These are phyloP conservation scores for Phania funesta DNA, from an alignment of 2,888 invertebrate genomes.

Conservation along the genomic window DNA sequence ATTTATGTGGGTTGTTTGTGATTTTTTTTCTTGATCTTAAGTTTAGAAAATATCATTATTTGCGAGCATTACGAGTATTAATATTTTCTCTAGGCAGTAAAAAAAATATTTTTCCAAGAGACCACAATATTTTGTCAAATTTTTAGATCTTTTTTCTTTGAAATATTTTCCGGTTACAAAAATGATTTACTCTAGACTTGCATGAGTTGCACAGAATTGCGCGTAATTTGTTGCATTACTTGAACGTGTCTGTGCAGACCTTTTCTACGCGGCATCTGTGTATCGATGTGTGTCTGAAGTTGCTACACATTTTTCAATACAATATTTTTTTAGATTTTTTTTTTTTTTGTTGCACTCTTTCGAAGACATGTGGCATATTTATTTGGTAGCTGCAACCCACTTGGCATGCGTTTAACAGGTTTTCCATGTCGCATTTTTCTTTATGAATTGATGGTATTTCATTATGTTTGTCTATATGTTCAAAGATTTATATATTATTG, in stretches of 20 bases:
- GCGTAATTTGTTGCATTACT: slow-evolving; percentile 40
- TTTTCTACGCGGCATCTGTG: background rate
- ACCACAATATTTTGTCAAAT: slow-evolving; percentile 11
- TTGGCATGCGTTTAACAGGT: slow-evolving; percentile 69
- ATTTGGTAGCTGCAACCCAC: slow-evolving; percentile 61
- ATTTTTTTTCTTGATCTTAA: slow-evolving; percentile 42
- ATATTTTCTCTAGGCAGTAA: background rate
- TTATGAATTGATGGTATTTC: slow-evolving; percentile 42
- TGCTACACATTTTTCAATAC: background rate
- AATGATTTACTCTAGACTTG: slow-evolving; percentile 16
- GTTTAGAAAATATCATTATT: slow-evolving; percentile 42
- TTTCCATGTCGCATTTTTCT: slow-evolving; percentile 44
- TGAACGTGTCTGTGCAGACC: background rate
- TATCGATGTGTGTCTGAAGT: slow-evolving; percentile 38
- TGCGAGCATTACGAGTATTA: background rate
- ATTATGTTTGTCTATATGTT: slow-evolving; percentile 5
- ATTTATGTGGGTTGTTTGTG: slow-evolving; percentile 57
- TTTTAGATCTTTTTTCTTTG: background rate
- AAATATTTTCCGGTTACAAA: slow-evolving; percentile 27
- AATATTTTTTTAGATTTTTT: background rate
- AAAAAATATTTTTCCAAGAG: background rate
- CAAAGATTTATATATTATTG: slow-evolving; percentile 28
- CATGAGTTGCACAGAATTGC: slow-evolving; percentile 30
- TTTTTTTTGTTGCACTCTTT: background rate
- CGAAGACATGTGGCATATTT: slow-evolving; percentile 55